These are phyloP conservation scores for Steinernema khuongi DNA, from an alignment of 1,140 invertebrate genomes.

Conservation along the genomic window DNA sequence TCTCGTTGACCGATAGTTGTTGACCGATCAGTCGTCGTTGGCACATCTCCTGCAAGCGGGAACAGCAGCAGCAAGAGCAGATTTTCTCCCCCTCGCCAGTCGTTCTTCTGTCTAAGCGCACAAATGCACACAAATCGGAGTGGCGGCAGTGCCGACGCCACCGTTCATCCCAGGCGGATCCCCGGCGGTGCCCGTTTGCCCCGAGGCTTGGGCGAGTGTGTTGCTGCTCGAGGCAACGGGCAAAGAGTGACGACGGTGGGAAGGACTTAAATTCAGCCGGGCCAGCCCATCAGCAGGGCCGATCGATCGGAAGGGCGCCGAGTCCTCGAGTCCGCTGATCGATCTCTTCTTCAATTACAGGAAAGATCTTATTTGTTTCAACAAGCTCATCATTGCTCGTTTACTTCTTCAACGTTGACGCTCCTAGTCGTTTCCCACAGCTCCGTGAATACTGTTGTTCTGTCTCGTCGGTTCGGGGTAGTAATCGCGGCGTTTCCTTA, in stretches of 20 bases:
- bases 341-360: slow-evolving; percentile 15
- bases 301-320: neutral
- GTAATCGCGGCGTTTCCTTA: neutral
- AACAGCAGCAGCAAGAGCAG: too few relatives aligned
- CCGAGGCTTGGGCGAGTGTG: neutral
- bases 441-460: neutral
- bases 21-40: neutral
- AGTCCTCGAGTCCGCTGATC: neutral
- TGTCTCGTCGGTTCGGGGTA: neutral
- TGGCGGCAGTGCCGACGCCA: neutral
- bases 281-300: neutral
- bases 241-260: neutral
- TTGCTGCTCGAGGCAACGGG: neutral
- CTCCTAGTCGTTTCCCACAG: neutral
- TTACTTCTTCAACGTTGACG: neutral
- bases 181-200: neutral
- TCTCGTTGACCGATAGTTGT: neutral
- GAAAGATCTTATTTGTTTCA: slow-evolving; percentile 12
- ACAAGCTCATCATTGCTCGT: neutral
- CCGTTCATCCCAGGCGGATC: neutral
- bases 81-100: too few relatives aligned
- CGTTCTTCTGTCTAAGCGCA: too few relatives aligned
- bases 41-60: neutral
- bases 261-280: neutral
- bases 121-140: too few relatives aligned